Conservation (phyloP, 1,140 invertebrate genomes). For the Monochamus saltuarius region DNA sequence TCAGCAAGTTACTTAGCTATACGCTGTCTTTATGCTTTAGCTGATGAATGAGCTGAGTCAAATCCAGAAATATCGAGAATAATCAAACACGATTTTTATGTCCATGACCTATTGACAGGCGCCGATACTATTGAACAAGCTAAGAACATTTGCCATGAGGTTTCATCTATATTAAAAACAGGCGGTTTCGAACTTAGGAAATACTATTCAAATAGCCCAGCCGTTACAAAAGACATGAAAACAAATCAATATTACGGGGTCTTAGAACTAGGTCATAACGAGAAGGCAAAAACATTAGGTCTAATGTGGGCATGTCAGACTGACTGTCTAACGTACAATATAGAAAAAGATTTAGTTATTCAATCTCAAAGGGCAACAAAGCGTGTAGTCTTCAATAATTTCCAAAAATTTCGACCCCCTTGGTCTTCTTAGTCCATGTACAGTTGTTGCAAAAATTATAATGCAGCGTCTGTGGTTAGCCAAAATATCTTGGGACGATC, state of each 20-base stretch:
- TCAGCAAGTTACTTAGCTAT: constrained; percentile 31
- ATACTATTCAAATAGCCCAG: too few relatives aligned
- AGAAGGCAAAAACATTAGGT: too few relatives aligned
- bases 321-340: too few relatives aligned
- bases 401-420: constrained; percentile 51
- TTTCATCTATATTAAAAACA: too few relatives aligned
- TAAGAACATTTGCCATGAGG: too few relatives aligned
- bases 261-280: too few relatives aligned
- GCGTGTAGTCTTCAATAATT: constrained; percentile 22
- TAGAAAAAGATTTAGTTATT: too few relatives aligned
- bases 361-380: constrained; percentile 1
- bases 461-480: constrained; percentile 44
- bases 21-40: constrained; percentile 15
- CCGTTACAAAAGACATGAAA: too few relatives aligned
- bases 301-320: too few relatives aligned
- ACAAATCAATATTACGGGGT: too few relatives aligned
- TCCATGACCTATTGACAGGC: constrained; percentile 53
- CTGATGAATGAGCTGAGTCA: neutral
- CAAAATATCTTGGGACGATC: too few relatives aligned
- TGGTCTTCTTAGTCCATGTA: constrained; percentile 47
- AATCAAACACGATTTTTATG: constrained; percentile 26
- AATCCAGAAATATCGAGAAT: constrained; percentile 8
- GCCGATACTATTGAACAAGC: neutral
- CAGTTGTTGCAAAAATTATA: constrained; percentile 49
- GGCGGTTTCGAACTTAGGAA: too few relatives aligned